Percentiles rank a stretch among this genome's conserved stretches.
phyloP scores from a whole-genome alignment of 2,113 vertebrate genomes.

The Nothoprocta perdicaria region DNA sequence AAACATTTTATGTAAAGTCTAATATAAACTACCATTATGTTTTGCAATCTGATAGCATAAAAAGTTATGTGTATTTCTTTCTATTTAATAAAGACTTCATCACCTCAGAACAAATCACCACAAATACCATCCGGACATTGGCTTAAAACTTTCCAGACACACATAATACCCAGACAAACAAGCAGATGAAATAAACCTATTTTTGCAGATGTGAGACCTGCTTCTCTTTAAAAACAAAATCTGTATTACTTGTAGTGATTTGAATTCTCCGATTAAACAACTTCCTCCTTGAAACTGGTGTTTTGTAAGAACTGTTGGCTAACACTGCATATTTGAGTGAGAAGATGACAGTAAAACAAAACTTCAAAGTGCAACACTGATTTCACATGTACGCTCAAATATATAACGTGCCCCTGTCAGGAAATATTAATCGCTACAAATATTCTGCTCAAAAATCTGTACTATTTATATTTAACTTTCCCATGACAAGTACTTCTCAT shows the following conservation, averaged over 20 bases:
- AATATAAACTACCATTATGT: conserved; percentile 20
- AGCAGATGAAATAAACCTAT: conserved; percentile 9
- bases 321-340: neutral
- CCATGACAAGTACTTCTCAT: neutral
- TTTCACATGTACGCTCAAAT: neutral
- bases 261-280: conserved; percentile 13
- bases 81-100: conserved; percentile 22
- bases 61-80: conserved; percentile 21
- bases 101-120: conserved; percentile 27
- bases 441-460: neutral
- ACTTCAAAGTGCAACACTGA: neutral
- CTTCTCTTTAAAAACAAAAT: conserved; percentile 44
- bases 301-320: neutral
- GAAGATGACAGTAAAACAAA: neutral
- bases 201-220: conserved; percentile 31
- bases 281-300: conserved; percentile 49
- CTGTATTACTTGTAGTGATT: neutral
- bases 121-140: neutral
- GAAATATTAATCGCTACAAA: neutral
- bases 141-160: conserved; percentile 6
- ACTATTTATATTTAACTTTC: neutral
- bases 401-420: neutral
- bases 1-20: conserved; percentile 46
- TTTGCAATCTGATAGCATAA: neutral
- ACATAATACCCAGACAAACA: neutral